Evolutionary conservation across 2,888 invertebrate species (phyloP).

Genomic region (Dinocampus coccinellae): DNA sequence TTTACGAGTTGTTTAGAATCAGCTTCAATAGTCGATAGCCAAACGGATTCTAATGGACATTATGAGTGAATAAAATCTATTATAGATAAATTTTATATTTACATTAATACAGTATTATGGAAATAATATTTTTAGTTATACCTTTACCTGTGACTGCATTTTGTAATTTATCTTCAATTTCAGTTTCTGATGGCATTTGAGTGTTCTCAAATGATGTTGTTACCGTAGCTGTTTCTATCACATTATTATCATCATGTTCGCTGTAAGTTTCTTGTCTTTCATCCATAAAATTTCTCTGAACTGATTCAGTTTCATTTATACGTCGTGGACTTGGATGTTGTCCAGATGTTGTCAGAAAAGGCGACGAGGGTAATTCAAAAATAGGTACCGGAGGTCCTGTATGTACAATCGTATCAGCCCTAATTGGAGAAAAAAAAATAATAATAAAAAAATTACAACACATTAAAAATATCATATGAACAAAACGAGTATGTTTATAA

Average conservation of each 20-base stretch:
- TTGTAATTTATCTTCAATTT: neutral
- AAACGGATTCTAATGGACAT: neutral
- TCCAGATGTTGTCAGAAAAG: neutral
- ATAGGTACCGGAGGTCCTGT: neutral
- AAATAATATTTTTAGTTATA: no score
- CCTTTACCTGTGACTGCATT: neutral
- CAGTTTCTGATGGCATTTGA: neutral
- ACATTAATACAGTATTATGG: no score
- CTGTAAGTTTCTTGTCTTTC: neutral
- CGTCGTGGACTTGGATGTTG: neutral
- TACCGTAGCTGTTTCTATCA: neutral
- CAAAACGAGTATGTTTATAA: neutral
- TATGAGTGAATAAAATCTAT: neutral
- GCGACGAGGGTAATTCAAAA: constrained; percentile 1
- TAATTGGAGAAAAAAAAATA: neutral
- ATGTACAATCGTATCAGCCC: neutral
- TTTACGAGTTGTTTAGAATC: neutral
- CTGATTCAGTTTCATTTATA: neutral
- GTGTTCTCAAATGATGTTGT: neutral
- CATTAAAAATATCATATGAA: neutral
- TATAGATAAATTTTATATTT: no score
- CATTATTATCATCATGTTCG: neutral
- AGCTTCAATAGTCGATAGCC: neutral
- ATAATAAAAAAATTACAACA: constrained; percentile 10
- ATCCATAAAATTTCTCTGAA: neutral